A percentile compares a stretch with the other conserved stretches of the same genome.
phyloP scores from a whole-genome alignment of 2,888 invertebrate genomes.

The Lacanobia wlatinum region DNA sequence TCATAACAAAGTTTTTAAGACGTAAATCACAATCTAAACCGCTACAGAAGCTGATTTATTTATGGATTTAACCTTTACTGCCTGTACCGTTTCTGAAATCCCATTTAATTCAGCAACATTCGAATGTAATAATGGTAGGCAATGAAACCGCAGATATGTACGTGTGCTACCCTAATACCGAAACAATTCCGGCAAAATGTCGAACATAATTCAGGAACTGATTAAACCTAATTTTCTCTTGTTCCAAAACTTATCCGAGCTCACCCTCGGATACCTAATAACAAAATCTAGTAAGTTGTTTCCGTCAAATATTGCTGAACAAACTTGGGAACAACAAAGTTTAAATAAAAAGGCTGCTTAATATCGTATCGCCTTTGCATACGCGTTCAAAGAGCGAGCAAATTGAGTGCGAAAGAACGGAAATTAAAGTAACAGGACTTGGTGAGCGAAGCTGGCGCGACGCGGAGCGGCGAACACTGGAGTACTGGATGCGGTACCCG shows the following conservation, averaged over 20 bases:
- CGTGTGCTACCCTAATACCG: background rate
- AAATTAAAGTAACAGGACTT: constrained; percentile 79
- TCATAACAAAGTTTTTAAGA: background rate
- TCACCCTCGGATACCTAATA: constrained; percentile 15
- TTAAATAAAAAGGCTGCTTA: constrained; percentile 64
- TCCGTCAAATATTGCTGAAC: constrained; percentile 48
- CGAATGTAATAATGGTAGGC: background rate
- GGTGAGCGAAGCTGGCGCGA: constrained; percentile 42
- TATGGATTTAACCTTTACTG: background rate
- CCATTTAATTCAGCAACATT: background rate
- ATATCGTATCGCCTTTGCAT: constrained; percentile 72
- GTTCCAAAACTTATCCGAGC: constrained; percentile 3
- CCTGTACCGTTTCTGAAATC: background rate
- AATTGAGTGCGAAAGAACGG: constrained; percentile 81
- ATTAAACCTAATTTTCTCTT: constrained; percentile 12
- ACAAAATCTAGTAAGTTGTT: constrained; percentile 36
- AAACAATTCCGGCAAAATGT: background rate
- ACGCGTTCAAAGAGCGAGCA: constrained; percentile 73
- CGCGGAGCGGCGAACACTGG: constrained; percentile 2
- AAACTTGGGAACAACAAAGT: constrained; percentile 54
- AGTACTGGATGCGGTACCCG: constrained; percentile 23
- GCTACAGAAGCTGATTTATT: background rate
- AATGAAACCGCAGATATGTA: background rate
- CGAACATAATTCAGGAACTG: constrained; percentile 3
- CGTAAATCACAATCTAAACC: too few relatives aligned